These are phyloP conservation scores for Heterochromis multidens DNA, from an alignment of 2,113 vertebrate genomes.

Conservation along the genomic window DNA sequence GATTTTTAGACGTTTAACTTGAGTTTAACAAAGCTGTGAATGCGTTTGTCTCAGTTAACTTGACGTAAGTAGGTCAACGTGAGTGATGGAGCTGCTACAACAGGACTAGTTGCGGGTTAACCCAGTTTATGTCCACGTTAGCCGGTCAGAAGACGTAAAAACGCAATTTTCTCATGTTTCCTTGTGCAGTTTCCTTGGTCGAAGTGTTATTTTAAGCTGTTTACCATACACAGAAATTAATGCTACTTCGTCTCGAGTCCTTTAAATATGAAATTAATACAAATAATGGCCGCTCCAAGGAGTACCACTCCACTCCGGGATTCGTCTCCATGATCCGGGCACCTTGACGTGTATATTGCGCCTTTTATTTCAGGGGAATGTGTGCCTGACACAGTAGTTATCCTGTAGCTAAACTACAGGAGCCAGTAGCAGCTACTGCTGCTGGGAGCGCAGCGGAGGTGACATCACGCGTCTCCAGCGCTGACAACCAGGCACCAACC, in stretches of 20 bases:
- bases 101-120: not conserved
- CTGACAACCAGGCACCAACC: slow-evolving; percentile 10
- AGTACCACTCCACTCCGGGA: not conserved
- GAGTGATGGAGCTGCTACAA: not conserved
- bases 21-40: not conserved
- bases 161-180: not conserved
- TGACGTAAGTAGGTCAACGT: not conserved
- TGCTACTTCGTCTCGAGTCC: not conserved
- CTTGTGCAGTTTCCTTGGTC: not conserved
- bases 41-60: not conserved
- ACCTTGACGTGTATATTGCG: not conserved
- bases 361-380: not conserved
- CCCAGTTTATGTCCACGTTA: not conserved
- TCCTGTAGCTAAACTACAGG: not conserved
- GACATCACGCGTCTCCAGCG: slow-evolving; percentile 52
- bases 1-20: too few species aligned
- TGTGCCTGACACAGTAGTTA: not conserved
- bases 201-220: not conserved
- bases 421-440: not conserved
- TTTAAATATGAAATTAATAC: not conserved
- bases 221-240: not conserved
- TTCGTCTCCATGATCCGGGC: not conserved
- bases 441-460: slow-evolving; percentile 52
- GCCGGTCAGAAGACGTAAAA: not conserved
- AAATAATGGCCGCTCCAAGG: not conserved